phyloP scores from a whole-genome alignment of 2,888 invertebrate species.

The Lepetodrilus schrolli region DNA sequence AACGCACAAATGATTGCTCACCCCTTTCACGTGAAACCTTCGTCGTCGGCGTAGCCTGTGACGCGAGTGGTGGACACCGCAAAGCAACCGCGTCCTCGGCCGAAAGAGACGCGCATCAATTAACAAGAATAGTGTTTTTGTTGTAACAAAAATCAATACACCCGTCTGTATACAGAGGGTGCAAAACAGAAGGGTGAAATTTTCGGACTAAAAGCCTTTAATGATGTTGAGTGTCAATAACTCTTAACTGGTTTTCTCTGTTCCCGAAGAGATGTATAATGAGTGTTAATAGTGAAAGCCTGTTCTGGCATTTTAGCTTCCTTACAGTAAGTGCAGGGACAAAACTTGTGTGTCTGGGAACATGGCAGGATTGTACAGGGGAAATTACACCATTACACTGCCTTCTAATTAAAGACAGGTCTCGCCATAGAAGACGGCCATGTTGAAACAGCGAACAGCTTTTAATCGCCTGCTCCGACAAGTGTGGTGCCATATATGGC shows the following conservation, averaged over 20 bases:
- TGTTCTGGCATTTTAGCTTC: conserved; percentile 35
- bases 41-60: no score
- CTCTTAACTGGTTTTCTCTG: conserved; percentile 49
- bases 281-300: conserved; percentile 42
- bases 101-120: conserved; percentile 26
- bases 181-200: conserved; percentile 32
- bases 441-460: conserved; percentile 22
- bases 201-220: conserved; percentile 45
- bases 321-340: conserved; percentile 30
- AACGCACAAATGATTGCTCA: no score
- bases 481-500: neutral
- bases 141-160: conserved; percentile 27
- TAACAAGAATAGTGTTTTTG: conserved; percentile 23
- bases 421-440: conserved; percentile 7
- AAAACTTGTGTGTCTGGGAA: conserved; percentile 15
- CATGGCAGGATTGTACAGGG: conserved; percentile 31
- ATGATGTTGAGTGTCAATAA: conserved; percentile 50
- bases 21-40: no score
- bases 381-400: conserved; percentile 37
- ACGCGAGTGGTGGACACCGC: no score
- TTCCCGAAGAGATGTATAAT: conserved; percentile 36
- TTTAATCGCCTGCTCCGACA: conserved; percentile 26
- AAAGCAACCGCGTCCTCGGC: no score
- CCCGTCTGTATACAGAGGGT: conserved; percentile 15
- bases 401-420: conserved; percentile 35